A percentile compares a stretch with the other conserved stretches of the same genome.
These are phyloP conservation scores for Xestobium rufovillosum DNA, from an alignment of 2,888 invertebrate genomes.

Conservation along the genomic window DNA sequence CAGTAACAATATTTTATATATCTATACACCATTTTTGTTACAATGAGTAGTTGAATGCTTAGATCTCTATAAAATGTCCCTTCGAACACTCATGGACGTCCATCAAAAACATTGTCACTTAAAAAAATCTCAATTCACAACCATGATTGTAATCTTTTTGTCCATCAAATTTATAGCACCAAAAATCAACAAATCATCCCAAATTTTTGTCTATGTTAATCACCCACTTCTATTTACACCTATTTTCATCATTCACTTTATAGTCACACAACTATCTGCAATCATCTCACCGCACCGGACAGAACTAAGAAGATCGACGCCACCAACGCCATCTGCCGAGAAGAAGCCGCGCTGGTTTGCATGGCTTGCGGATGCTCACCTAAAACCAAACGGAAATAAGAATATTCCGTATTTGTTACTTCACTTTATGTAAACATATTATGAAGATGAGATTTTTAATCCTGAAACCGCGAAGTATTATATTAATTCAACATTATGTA, in stretches of 20 bases:
- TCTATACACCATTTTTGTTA: no score
- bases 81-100: no score
- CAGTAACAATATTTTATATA: no score
- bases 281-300: slow-evolving; percentile 37
- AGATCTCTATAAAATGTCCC: no score
- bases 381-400: slow-evolving; percentile 47
- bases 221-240: slow-evolving; percentile 1
- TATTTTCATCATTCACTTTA: not conserved
- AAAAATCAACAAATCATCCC: not conserved
- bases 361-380: slow-evolving; percentile 83
- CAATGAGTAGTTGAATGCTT: no score
- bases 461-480: no score
- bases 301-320: slow-evolving; percentile 30
- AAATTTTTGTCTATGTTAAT: not conserved
- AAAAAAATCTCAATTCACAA: no score
- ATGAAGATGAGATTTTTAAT: no score
- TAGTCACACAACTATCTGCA: slow-evolving; percentile 21
- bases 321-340: slow-evolving; percentile 31
- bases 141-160: not conserved
- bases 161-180: slow-evolving; percentile 2
- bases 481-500: no score
- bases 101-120: no score
- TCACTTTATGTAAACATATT: no score
- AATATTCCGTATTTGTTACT: no score
- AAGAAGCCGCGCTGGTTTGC: slow-evolving; percentile 57